These are phyloP conservation scores for Diplazon laetatorius DNA, from an alignment of 2,888 invertebrate genomes.

Conservation along the genomic window DNA sequence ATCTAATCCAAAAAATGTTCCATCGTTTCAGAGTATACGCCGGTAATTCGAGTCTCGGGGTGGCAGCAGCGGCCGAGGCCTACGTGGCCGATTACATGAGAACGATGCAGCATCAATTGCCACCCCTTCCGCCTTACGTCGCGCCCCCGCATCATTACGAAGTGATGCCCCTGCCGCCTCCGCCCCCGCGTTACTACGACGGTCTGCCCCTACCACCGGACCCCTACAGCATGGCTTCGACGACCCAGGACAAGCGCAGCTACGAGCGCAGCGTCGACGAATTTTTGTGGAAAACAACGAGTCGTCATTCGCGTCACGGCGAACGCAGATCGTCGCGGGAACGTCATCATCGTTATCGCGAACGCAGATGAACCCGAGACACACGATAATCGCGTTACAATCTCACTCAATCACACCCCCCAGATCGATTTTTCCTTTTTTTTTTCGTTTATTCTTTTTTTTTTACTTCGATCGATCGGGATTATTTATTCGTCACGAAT, in stretches of 20 bases:
- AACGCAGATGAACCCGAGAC: slow-evolving; percentile 83
- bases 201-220: slow-evolving; percentile 89
- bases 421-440: too few relatives aligned
- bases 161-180: slow-evolving; percentile 84
- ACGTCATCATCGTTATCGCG: slow-evolving; percentile 85
- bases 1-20: slow-evolving; percentile 8
- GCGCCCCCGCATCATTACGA: slow-evolving; percentile 86
- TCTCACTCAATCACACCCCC: slow-evolving; percentile 17
- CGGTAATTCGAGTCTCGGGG: slow-evolving; percentile 82
- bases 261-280: slow-evolving; percentile 96
- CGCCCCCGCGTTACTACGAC: slow-evolving; percentile 88
- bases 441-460: too few relatives aligned
- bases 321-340: slow-evolving; percentile 84
- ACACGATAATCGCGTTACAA: slow-evolving; percentile 5
- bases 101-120: slow-evolving; percentile 93
- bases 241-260: slow-evolving; percentile 88
- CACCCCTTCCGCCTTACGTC: slow-evolving; percentile 93
- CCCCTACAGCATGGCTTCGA: slow-evolving; percentile 85
- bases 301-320: slow-evolving; percentile 84
- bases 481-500: slow-evolving; percentile 53
- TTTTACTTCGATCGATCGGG: too few relatives aligned
- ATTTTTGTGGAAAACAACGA: slow-evolving; percentile 92
- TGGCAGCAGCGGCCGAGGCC: slow-evolving; percentile 91
- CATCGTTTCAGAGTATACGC: slow-evolving; percentile 81
- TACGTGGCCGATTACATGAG: slow-evolving; percentile 95